These are phyloP conservation scores for Nephrotoma appendiculata DNA, from an alignment of 2,888 invertebrate genomes.

Conservation along the genomic window DNA sequence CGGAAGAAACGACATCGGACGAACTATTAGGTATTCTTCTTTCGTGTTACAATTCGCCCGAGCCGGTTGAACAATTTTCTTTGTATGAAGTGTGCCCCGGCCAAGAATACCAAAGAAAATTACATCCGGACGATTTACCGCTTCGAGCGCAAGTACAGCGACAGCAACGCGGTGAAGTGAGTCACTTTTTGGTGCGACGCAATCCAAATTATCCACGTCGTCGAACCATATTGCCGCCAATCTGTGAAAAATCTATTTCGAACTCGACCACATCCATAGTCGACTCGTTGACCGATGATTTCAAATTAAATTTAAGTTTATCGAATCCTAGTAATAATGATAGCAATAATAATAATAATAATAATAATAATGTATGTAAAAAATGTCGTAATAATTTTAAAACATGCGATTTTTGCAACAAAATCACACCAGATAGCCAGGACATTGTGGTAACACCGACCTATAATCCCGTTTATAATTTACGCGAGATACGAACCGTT, in stretches of 20 bases:
- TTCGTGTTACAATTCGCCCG: conserved; percentile 70
- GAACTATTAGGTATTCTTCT: conserved; percentile 72
- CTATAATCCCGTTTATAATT: conserved; percentile 32
- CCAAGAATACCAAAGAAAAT: conserved; percentile 74
- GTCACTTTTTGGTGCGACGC: conserved; percentile 69
- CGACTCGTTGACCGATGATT: conserved; percentile 7
- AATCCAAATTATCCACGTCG: conserved; percentile 57
- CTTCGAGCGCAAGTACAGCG: conserved; percentile 59
- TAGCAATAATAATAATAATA: neutral
- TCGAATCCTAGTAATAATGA: conserved; percentile 1
- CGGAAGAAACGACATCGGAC: conserved; percentile 77
- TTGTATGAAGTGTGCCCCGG: conserved; percentile 71
- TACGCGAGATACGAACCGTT: conserved; percentile 30
- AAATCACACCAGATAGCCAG: conserved; percentile 19
- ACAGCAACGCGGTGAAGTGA: conserved; percentile 50
- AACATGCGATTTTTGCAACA: conserved; percentile 26
- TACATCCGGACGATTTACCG: conserved; percentile 76
- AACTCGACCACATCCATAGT: conserved; percentile 9
- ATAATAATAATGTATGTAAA: conserved; percentile 14
- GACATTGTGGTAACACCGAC: neutral
- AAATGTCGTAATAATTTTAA: conserved; percentile 24
- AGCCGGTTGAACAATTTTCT: conserved; percentile 74
- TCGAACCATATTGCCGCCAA: conserved; percentile 25
- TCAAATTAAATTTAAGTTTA: conserved; percentile 1
- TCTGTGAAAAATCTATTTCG: conserved; percentile 10